These are phyloP conservation scores for Crax fasciolata DNA, from an alignment of 2,797 vertebrate genomes.

Conservation along the genomic window DNA sequence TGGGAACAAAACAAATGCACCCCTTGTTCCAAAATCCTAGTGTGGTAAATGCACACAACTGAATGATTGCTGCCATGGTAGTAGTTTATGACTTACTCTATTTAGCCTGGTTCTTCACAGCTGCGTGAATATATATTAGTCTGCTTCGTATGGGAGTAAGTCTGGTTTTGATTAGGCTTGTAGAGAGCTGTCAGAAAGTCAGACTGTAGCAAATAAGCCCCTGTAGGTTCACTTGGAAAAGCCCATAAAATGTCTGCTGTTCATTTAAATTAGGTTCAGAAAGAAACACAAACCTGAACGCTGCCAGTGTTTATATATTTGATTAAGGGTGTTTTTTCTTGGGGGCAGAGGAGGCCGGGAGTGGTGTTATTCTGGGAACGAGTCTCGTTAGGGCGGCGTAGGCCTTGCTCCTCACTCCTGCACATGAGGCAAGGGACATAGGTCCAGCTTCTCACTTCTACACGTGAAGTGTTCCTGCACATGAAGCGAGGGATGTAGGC, in stretches of 20 bases:
- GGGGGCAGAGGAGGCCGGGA: neutral
- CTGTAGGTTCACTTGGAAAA: constrained; percentile 73
- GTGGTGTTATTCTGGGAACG: constrained; percentile 39
- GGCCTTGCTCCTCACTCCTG: neutral
- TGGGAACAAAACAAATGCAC: constrained; percentile 16
- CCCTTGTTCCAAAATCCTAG: constrained; percentile 44
- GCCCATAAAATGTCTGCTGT: constrained; percentile 73
- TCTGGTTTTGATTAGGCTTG: constrained; percentile 81
- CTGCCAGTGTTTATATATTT: constrained; percentile 71
- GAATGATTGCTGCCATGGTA: constrained; percentile 18
- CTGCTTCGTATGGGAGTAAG: constrained; percentile 49
- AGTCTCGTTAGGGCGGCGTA: neutral
- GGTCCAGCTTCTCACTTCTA: neutral
- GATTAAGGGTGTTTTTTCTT: constrained; percentile 61
- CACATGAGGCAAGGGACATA: neutral
- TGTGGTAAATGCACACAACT: neutral
- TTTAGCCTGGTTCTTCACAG: constrained; percentile 65
- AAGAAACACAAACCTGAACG: constrained; percentile 68
- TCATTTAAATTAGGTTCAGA: constrained; percentile 73
- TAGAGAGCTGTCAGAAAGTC: constrained; percentile 70
- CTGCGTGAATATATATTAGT: constrained; percentile 39
- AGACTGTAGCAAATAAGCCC: constrained; percentile 66
- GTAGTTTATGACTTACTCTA: constrained; percentile 62
- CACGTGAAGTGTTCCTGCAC: neutral
- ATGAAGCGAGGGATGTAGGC: neutral